Conservation (phyloP, 1,140 invertebrate genomes). For the Drosophila parvula region DNA sequence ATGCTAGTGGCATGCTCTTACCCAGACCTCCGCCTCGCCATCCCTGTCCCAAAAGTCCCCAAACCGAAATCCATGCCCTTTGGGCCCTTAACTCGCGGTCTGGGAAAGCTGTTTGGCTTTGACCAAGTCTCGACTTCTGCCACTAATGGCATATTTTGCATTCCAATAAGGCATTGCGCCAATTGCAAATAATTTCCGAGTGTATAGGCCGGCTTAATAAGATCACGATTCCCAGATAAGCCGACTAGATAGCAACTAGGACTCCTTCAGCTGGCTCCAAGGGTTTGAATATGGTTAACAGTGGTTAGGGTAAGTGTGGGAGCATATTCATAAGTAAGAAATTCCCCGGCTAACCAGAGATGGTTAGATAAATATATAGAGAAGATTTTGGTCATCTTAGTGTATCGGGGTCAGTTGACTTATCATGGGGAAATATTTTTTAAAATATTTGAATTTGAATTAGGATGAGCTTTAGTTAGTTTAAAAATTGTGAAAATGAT, state of each 20-base stretch:
- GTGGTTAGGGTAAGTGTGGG: slow-evolving; percentile 41
- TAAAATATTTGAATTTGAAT: background rate
- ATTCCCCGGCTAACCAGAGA: slow-evolving; percentile 15
- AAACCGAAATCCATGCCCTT: slow-evolving; percentile 35
- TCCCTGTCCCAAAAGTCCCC: background rate
- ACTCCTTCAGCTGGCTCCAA: slow-evolving; percentile 22
- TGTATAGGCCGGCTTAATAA: slow-evolving; percentile 67
- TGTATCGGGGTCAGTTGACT: background rate
- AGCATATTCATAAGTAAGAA: slow-evolving; percentile 41
- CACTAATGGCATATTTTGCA: slow-evolving; percentile 81
- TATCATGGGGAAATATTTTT: background rate
- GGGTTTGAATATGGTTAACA: slow-evolving; percentile 25
- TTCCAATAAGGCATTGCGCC: slow-evolving; percentile 76
- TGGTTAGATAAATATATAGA: slow-evolving; percentile 15
- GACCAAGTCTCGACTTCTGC: slow-evolving; percentile 52
- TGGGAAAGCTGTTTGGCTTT: slow-evolving; percentile 35
- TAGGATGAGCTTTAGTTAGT: background rate
- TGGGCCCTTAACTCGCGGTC: slow-evolving; percentile 40
- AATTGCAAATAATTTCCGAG: slow-evolving; percentile 80
- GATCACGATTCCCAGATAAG: slow-evolving; percentile 74
- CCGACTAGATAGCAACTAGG: slow-evolving; percentile 53
- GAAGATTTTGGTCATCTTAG: background rate
- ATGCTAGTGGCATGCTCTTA: slow-evolving; percentile 57
- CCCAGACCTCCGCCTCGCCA: background rate
- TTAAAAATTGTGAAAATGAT: background rate